A percentile compares a stretch with the other conserved stretches of the same genome.
phyloP scores from a whole-genome alignment of 1,140 invertebrate genomes.

The Brachionus rotundiformis region DNA sequence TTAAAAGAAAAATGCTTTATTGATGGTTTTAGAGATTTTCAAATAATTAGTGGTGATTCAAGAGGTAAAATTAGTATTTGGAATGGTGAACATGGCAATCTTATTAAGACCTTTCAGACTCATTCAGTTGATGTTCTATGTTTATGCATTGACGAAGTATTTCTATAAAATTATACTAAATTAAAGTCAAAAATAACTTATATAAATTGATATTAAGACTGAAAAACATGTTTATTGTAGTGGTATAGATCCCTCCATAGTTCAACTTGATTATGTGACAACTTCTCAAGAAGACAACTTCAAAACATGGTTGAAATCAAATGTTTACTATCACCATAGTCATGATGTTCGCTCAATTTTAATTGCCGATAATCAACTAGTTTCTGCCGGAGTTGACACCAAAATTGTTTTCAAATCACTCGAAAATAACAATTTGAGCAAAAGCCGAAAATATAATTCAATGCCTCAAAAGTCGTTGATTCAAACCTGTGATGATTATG shows the following conservation, averaged over 20 bases:
- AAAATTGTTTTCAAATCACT: constrained; percentile 52
- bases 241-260: constrained; percentile 77
- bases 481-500: constrained; percentile 67
- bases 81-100: constrained; percentile 76
- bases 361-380: constrained; percentile 63
- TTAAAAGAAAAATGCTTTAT: background rate
- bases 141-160: constrained; percentile 71
- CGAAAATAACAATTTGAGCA: background rate
- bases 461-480: constrained; percentile 66
- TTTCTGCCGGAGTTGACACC: constrained; percentile 53
- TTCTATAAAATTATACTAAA: too few relatives aligned
- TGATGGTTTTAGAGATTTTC: constrained; percentile 46
- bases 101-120: constrained; percentile 72
- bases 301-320: constrained; percentile 75
- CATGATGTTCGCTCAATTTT: constrained; percentile 79
- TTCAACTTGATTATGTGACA: constrained; percentile 70
- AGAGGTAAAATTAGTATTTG: constrained; percentile 80
- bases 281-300: constrained; percentile 59
- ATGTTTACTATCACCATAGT: constrained; percentile 75
- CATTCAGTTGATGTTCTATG: constrained; percentile 78
- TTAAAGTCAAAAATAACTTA: too few relatives aligned
- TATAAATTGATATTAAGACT: constrained; percentile 52
- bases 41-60: constrained; percentile 86
- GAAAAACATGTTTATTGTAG: constrained; percentile 57
- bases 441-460: constrained; percentile 42